These are phyloP conservation scores for Bellardia bayeri DNA, from an alignment of 2,888 invertebrate genomes.

Conservation along the genomic window DNA sequence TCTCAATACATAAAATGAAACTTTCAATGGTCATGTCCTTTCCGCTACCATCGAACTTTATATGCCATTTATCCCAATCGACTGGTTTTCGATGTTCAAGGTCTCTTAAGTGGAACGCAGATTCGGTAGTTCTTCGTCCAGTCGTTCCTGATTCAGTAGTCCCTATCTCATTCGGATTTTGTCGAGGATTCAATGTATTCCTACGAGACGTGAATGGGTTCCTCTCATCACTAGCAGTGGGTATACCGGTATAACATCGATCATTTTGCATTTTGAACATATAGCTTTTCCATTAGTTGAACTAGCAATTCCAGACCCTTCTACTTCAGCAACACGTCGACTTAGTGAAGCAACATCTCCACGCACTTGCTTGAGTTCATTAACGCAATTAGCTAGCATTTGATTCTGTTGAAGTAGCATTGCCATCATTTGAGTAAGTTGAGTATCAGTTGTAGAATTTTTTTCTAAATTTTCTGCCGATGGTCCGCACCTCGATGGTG, in stretches of 20 bases:
- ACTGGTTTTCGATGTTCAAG: no score
- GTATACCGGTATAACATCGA: not conserved
- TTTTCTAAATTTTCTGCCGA: not conserved
- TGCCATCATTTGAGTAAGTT: not conserved
- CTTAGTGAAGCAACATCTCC: constrained; percentile 20
- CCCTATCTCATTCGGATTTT: not conserved
- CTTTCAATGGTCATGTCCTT: constrained; percentile 15
- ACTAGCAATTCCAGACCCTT: constrained; percentile 17
- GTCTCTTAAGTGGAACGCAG: not conserved
- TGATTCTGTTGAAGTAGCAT: constrained; percentile 20
- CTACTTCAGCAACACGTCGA: constrained; percentile 18
- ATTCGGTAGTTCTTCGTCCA: not conserved
- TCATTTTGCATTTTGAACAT: not conserved
- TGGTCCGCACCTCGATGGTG: not conserved
- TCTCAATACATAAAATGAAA: constrained; percentile 55
- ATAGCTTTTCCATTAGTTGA: not conserved
- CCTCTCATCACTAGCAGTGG: not conserved
- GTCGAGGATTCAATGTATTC: no score
- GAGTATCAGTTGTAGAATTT: not conserved
- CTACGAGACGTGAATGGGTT: not conserved
- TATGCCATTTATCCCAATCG: no score
- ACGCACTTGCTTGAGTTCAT: constrained; percentile 9
- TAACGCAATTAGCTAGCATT: constrained; percentile 28
- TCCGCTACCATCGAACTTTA: no score
- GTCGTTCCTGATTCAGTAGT: not conserved